Base-by-base conservation (phyloP, 2,797 vertebrate species). In the Gallinago stenura region DNA sequence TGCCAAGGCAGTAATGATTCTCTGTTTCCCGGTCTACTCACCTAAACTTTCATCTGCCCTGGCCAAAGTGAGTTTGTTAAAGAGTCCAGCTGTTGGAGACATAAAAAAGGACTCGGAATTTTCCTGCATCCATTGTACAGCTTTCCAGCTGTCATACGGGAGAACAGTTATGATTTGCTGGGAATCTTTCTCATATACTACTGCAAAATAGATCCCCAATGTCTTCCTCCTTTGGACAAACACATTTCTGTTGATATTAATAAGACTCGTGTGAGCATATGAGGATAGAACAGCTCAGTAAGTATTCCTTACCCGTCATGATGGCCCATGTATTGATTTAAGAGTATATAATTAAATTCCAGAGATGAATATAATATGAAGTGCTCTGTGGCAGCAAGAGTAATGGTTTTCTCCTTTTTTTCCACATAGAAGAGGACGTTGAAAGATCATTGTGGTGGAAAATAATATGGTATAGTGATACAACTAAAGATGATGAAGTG, bases 381-480 rank as follows among this genome's bases (percentile, higher is more conserved):
- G 53, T 56, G n/a, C 58, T 53, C 28, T 71, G 54, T 82, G 57
- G 64, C 85, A 90, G 76, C 68, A 87, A 86, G 33, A 93, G 30
- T 83, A 76, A 92, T 84, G 84, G 75, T 35, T 39, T 89, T 89
- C 51, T 87, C 15, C 41, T 83, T 88, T 53, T 58, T 76, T 61
- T 21, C 20, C 45, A 51, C 71, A 82, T 94, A 76, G 39, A 83
- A 85, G 71, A 88, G 77, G 84, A 77, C 2, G 1, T 10, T 78
- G 91, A 95, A 89, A 96, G 51, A 90, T 92, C 48, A 60, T 64
- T 89, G 53, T 70, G 80, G 81, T 93, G 72, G 33, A 84, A 94
- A 92, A 91, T 61, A 78, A 56, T 79, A 84, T 17, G 15, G 22
- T 77, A 39, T 58, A 69, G 68, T 51, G 71, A 69, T 78, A 45